These are phyloP conservation scores for Pseudomyrmex gracilis DNA, from an alignment of 1,140 invertebrate genomes.

Conservation along the genomic window DNA sequence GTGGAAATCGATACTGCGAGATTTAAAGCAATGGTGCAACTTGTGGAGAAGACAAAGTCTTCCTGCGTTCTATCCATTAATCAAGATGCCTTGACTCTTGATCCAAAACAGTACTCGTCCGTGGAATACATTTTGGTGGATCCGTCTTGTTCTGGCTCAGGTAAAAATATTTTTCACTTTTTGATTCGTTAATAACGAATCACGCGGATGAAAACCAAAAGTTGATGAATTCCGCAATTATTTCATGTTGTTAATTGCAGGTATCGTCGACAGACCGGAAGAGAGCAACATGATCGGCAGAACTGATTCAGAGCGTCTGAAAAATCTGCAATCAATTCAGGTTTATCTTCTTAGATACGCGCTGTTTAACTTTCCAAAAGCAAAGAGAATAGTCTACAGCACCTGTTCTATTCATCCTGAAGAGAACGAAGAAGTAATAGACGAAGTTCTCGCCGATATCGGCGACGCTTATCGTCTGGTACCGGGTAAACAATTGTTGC, in stretches of 20 bases:
- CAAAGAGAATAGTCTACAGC: constrained; percentile 95
- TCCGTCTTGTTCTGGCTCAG: constrained; percentile 98
- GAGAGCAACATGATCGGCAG: constrained; percentile 79
- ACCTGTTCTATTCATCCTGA: constrained; percentile 96
- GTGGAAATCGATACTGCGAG: constrained; percentile 91
- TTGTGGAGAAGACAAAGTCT: constrained; percentile 88
- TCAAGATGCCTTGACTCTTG: constrained; percentile 90
- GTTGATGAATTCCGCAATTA: too few species aligned
- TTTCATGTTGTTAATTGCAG: constrained; percentile 79
- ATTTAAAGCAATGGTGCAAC: constrained; percentile 87
- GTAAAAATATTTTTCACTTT: constrained; percentile 83
- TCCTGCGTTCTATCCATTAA: constrained; percentile 89
- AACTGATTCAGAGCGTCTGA: constrained; percentile 85
- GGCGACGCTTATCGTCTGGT: constrained; percentile 88
- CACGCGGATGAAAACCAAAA: not conserved
- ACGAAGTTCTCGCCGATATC: constrained; percentile 87
- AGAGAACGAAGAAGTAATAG: constrained; percentile 97
- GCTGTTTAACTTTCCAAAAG: constrained; percentile 92
- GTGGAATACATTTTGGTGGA: constrained; percentile 97
- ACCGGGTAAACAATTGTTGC: constrained; percentile 86
- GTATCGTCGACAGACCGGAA: constrained; percentile 87
- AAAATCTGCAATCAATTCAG: constrained; percentile 93
- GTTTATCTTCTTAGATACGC: constrained; percentile 94
- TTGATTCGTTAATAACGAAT: not conserved
- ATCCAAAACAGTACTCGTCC: constrained; percentile 87